Evolutionary conservation across 1,140 invertebrate species (phyloP).

Genomic region (Colletes latitarsis): DNA sequence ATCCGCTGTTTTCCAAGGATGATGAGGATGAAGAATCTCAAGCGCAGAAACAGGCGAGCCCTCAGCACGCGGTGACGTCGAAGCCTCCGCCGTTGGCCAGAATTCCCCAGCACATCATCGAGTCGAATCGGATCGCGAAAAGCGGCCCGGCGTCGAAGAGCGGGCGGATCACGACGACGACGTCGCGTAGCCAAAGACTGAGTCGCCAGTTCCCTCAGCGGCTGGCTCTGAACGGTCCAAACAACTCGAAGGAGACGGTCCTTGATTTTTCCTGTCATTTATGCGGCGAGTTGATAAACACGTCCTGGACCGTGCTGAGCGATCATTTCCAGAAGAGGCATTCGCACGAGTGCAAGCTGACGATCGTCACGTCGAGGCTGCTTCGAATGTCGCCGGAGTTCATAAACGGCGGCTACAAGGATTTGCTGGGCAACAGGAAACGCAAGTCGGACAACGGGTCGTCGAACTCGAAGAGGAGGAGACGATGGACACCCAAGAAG

Average conservation of each 20-base stretch:
- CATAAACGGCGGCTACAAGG: slow-evolving; percentile 65
- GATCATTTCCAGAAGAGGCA: slow-evolving; percentile 72
- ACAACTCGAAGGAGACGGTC: slow-evolving; percentile 19
- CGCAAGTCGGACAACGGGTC: slow-evolving; percentile 57
- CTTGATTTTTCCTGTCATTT: slow-evolving; percentile 74
- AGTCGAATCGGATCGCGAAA: not conserved
- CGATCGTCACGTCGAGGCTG: slow-evolving; percentile 54
- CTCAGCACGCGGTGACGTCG: not conserved
- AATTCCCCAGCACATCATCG: slow-evolving; percentile 44
- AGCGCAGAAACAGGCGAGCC: not conserved
- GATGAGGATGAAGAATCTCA: too few relatives aligned
- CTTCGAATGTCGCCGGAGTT: slow-evolving; percentile 63
- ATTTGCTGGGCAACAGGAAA: slow-evolving; percentile 62
- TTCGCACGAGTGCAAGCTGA: slow-evolving; percentile 65
- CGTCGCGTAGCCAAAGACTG: not conserved
- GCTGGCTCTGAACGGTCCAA: slow-evolving; percentile 70
- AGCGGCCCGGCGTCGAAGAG: not conserved
- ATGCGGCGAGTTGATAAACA: slow-evolving; percentile 73
- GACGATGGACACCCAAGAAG: slow-evolving; percentile 69
- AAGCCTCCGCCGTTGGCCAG: slow-evolving; percentile 52
- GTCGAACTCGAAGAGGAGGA: slow-evolving; percentile 60
- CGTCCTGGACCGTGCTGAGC: slow-evolving; percentile 65
- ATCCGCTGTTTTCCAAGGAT: too few relatives aligned
- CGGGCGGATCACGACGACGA: not conserved
- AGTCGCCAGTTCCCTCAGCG: slow-evolving; percentile 47